Base-by-base conservation (phyloP, 1,140 invertebrate genomes). In the Drosophila lowei region DNA sequence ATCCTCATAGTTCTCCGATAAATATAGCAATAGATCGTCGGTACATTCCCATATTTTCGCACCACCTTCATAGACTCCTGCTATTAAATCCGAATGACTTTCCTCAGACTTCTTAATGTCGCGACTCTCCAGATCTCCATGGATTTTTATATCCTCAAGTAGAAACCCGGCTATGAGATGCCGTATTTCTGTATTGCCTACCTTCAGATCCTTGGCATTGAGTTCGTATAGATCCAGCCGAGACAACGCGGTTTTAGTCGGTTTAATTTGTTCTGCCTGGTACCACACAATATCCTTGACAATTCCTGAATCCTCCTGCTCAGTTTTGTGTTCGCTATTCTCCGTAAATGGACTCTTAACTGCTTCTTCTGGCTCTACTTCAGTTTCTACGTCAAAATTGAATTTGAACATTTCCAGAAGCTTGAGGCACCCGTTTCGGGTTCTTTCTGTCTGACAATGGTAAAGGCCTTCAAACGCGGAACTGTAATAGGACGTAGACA, bases 1-100 rank as follows among this genome's bases (percentile, higher is more conserved):
- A 8, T 67, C 43, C 5, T 64, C 23, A 18, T 52, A 63, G 47
- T 93, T 90, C 56, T 93, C 80, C 7, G 92, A 67, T 23, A 96
- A 79, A 90, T 95, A 96, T 56, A 94, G 90, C 28, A 94, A 81
- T 48, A 98, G 90, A 89, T 97, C 96, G 89, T 94, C 93, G 15
- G 95, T 97, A 77, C 96, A 97, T 92, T 98, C 97, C 97, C 97
- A 98, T 61, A 97, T 94, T 93, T 97, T 97, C 21, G 97, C 92
- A 13, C 97, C 97, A 75, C 97, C 95, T 94, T 96, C 95, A 92
- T 96, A 96, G 81, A 94, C 93, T 6, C 94, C 94, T 58, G 93
- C 92, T 53, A 95, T 84, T 21, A 96, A 91, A 92, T 96, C 95
- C n/a, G 95, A 95, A 75, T 95, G 94, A 70, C 93, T 92, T 56